Conservation (phyloP, 1,140 invertebrate genomes). For the Triops longicaudatus region DNA sequence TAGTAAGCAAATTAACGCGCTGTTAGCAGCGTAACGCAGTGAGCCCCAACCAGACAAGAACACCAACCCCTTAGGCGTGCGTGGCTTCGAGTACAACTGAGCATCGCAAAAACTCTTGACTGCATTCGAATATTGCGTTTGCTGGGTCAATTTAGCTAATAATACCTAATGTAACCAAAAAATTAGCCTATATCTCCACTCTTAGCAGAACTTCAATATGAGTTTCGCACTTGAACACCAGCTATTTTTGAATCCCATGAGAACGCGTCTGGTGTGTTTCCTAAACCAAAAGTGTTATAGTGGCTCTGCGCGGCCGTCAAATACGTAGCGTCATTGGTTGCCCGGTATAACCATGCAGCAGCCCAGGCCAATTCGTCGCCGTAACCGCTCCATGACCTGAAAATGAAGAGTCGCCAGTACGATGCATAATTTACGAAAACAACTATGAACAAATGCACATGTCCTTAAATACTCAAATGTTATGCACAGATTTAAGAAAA, state of each 20-base stretch:
- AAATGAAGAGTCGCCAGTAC: conserved; percentile 39
- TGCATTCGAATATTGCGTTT: conserved; percentile 26
- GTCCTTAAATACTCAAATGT: conserved; percentile 57
- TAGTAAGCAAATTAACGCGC: conserved; percentile 35
- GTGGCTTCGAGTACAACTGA: conserved; percentile 21
- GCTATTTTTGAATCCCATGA: conserved; percentile 25
- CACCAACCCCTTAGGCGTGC: conserved; percentile 34
- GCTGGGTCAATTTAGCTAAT: conserved; percentile 35
- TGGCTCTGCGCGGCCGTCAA: conserved; percentile 19
- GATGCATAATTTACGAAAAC: conserved; percentile 51
- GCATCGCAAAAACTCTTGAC: conserved; percentile 31
- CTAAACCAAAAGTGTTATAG: conserved; percentile 20
- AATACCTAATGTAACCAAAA: conserved; percentile 14
- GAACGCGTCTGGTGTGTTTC: conserved; percentile 18
- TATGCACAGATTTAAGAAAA: conserved; percentile 48
- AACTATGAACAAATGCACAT: conserved; percentile 48
- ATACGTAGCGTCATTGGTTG: conserved; percentile 31
- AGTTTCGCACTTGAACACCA: conserved; percentile 20
- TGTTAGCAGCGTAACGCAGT: conserved; percentile 34
- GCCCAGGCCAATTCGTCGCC: conserved; percentile 39
- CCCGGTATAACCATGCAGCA: conserved; percentile 38
- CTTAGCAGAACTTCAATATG: neutral
- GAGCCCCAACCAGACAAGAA: conserved; percentile 36
- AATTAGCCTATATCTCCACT: neutral
- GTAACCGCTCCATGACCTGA: conserved; percentile 37